phyloP scores from a whole-genome alignment of 2,797 vertebrate genomes.

The Arremon brunneinucha region DNA sequence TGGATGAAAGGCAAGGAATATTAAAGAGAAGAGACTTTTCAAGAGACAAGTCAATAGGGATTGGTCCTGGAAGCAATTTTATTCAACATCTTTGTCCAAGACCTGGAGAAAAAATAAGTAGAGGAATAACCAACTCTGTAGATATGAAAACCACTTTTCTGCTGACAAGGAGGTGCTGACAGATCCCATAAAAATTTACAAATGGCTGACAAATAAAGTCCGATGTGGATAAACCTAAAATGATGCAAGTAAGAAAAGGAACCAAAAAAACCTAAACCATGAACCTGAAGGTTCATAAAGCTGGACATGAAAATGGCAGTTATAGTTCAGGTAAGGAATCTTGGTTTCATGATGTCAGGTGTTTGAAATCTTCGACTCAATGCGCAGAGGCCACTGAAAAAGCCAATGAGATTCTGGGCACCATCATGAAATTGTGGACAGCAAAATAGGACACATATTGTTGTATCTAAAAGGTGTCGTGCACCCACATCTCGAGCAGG shows the following conservation, averaged over 20 bases:
- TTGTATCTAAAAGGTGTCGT: neutral
- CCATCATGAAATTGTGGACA: neutral
- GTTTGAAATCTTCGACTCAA: neutral
- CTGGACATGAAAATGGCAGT: neutral
- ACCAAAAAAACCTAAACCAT: neutral
- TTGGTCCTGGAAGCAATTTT: neutral
- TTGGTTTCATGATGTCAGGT: accelerated
- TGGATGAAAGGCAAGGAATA: neutral
- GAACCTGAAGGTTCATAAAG: neutral
- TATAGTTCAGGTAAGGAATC: neutral
- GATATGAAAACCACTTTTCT: neutral
- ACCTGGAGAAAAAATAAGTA: neutral
- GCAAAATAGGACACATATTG: neutral
- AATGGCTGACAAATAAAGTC: neutral
- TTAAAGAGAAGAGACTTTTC: neutral
- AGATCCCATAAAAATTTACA: neutral
- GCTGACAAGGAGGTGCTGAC: neutral
- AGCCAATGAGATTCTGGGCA: neutral
- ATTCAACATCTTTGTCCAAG: neutral
- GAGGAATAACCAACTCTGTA: neutral
- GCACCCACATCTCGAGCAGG: neutral
- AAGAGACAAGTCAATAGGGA: neutral
- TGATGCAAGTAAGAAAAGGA: neutral
- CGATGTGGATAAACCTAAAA: accelerated
- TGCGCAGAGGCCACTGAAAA: neutral